Percentiles rank a stretch among this genome's conserved stretches.
phyloP scores from a whole-genome alignment of 2,797 vertebrate species.

The Channa striata region DNA sequence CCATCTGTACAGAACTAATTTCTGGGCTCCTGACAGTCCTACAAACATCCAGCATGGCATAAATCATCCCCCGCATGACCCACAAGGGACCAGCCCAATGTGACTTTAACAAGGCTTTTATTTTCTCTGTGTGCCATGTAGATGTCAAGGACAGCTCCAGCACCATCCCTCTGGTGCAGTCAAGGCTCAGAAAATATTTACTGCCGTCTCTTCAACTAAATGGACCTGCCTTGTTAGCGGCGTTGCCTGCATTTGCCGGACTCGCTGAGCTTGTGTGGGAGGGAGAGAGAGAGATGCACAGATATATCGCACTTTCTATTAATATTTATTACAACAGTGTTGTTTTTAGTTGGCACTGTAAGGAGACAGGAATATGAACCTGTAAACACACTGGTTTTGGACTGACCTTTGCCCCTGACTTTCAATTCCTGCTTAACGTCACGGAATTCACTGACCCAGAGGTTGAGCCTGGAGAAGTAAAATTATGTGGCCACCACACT shows the following conservation, averaged over 20 bases:
- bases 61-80: conserved; percentile 38
- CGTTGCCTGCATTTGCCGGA: conserved; percentile 11
- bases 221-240: conserved; percentile 63
- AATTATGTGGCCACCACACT: conserved; percentile 51
- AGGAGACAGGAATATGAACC: conserved; percentile 29
- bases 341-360: neutral
- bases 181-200: conserved; percentile 86
- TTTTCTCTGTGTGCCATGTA: conserved; percentile 65
- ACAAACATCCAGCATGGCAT: conserved; percentile 36
- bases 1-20: conserved; percentile 37
- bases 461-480: conserved; percentile 50
- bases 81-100: conserved; percentile 47
- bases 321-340: conserved; percentile 3
- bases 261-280: conserved; percentile 39
- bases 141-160: conserved; percentile 73
- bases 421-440: conserved; percentile 47
- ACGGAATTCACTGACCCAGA: conserved; percentile 68
- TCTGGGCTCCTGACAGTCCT: conserved; percentile 40
- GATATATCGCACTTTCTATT: neutral
- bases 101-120: conserved; percentile 70
- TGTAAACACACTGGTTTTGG: conserved; percentile 22
- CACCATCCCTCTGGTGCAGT: conserved; percentile 66
- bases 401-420: conserved; percentile 31
- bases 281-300: conserved; percentile 10
- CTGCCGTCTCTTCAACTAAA: conserved; percentile 60